These are phyloP conservation scores for Palaemon carinicauda DNA, from an alignment of 1,140 invertebrate genomes.

Conservation along the genomic window DNA sequence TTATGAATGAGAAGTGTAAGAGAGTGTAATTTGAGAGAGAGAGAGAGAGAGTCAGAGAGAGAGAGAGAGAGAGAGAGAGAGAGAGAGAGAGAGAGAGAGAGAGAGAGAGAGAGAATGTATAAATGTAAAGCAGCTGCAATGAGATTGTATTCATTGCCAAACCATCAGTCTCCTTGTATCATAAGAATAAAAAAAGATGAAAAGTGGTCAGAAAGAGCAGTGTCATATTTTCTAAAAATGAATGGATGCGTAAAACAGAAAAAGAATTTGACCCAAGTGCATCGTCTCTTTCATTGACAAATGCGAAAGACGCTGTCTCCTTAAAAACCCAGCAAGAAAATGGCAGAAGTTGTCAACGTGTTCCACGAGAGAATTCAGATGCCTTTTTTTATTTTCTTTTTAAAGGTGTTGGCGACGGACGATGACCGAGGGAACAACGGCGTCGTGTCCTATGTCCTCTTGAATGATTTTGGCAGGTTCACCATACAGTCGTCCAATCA, in stretches of 20 bases:
- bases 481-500: background rate
- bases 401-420: background rate
- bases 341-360: background rate
- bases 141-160: too few relatives aligned
- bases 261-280: background rate
- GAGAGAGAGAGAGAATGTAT: too few relatives aligned
- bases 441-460: background rate
- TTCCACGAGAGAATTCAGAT: background rate
- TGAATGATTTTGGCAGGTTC: background rate
- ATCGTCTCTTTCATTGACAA: too few relatives aligned
- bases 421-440: background rate
- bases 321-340: background rate
- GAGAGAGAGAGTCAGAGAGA: too few relatives aligned
- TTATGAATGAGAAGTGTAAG: too few relatives aligned
- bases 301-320: too few relatives aligned
- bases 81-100: background rate
- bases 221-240: background rate
- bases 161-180: too few relatives aligned
- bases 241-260: background rate
- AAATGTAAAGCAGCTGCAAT: too few relatives aligned
- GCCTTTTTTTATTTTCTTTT: background rate
- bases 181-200: too few relatives aligned
- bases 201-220: too few relatives aligned
- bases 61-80: background rate
- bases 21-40: too few relatives aligned